Percentiles rank a stretch among this genome's conserved stretches.
Conservation (phyloP, 2,888 invertebrate genomes). For the Agrenia bidenticulata region DNA sequence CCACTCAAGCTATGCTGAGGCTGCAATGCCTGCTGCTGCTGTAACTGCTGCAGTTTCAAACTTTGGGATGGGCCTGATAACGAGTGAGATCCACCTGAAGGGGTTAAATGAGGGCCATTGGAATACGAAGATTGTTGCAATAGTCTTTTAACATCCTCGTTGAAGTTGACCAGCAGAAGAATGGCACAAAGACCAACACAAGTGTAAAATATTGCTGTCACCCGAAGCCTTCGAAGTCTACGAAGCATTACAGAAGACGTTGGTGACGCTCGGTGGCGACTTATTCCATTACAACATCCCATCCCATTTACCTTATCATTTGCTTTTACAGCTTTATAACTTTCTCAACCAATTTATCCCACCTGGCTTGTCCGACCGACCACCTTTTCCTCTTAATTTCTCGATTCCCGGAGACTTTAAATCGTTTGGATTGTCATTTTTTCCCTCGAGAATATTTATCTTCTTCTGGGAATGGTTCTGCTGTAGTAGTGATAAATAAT, state of each 20-base stretch:
- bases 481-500: too few relatives aligned
- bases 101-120: background rate
- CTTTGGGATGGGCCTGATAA: background rate
- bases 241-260: slow-evolving; percentile 41
- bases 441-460: too few relatives aligned
- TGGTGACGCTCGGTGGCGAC: slow-evolving; percentile 11
- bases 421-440: too few relatives aligned
- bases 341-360: too few relatives aligned
- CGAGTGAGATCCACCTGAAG: background rate
- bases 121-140: slow-evolving; percentile 34
- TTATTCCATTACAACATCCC: slow-evolving; percentile 10
- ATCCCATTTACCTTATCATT: slow-evolving; percentile 1
- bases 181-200: slow-evolving; percentile 51
- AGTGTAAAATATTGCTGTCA: slow-evolving; percentile 52
- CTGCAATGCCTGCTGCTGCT: background rate
- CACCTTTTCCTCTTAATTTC: too few relatives aligned
- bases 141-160: slow-evolving; percentile 50
- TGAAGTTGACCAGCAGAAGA: slow-evolving; percentile 51
- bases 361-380: too few relatives aligned
- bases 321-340: background rate
- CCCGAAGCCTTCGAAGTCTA: slow-evolving; percentile 50
- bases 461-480: too few relatives aligned
- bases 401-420: too few relatives aligned
- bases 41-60: background rate
- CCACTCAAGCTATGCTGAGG: background rate